These are phyloP conservation scores for Willowsia nigromaculata DNA, from an alignment of 2,888 invertebrate genomes.

Conservation along the genomic window DNA sequence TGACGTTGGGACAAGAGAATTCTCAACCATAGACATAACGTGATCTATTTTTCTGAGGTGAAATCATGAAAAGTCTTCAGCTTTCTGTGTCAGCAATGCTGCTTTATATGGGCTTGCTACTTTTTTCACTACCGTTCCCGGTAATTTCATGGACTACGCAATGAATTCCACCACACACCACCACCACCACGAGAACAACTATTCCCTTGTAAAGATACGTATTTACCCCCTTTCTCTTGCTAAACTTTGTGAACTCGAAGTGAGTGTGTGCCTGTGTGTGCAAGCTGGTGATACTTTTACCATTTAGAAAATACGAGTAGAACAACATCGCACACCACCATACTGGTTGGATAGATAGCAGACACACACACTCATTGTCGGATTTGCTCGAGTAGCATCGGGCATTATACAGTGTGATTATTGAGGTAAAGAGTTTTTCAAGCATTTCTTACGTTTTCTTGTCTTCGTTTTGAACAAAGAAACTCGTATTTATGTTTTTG, in stretches of 20 bases:
- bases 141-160: not conserved
- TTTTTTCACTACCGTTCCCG: not conserved
- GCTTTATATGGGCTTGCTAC: not conserved
- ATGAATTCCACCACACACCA: not conserved
- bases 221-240: slow-evolving; percentile 11
- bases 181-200: not conserved
- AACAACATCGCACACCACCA: not conserved
- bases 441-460: slow-evolving; percentile 42
- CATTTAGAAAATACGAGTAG: slow-evolving; percentile 7
- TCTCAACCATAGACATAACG: not conserved
- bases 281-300: not conserved
- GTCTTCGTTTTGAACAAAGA: slow-evolving; percentile 55
- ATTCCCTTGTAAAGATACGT: slow-evolving; percentile 9
- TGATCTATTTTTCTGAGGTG: slow-evolving; percentile 2
- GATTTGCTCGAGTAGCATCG: slow-evolving; percentile 56
- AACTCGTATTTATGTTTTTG: not conserved
- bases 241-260: not conserved
- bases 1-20: slow-evolving; percentile 38
- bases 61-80: slow-evolving; percentile 24
- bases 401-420: slow-evolving; percentile 15
- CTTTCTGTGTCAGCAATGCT: not conserved
- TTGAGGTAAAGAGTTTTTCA: slow-evolving; percentile 37
- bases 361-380: slow-evolving; percentile 24
- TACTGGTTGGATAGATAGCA: not conserved
- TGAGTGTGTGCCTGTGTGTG: not conserved